Evolutionary conservation across 2,113 vertebrate genomes (phyloP), one percentile per base, ranked within the genome.

Genomic region (Gymnogyps californianus): DNA sequence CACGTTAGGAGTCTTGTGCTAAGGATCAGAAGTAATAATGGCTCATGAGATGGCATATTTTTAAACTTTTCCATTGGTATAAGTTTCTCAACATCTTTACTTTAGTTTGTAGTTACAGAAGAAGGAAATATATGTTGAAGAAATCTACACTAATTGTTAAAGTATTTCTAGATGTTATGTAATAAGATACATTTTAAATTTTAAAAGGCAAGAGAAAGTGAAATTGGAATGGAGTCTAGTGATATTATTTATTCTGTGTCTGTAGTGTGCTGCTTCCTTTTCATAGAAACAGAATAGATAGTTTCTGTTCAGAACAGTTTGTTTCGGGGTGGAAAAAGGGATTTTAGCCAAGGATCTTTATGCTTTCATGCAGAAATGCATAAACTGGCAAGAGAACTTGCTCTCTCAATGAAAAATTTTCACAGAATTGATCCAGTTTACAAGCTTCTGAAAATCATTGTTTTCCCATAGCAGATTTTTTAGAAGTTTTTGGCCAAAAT

Each of bases 281-380:
- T 93, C 84, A 69, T 46, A 82, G 94, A 93, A 93, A 87, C 81
- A 82, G 87, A 85, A 64, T 83, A 93, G 86, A 71, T 89, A 47
- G 57, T 96, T 95, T 85, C 87, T 95, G 84, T 96, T 96, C 87
- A 79, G 96, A 95, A 96, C 96, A 96, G 95, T 96, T 94, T 96
- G 93, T 96, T 95, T 96, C 74, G 3, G 81, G 46, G 62, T 85
- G 62, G 78, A 51, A 91, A 81, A 95, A 91, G 49, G 94, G 70
- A 79, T 87, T 94, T 94, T 94, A 87, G 93, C 96, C 96, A 95
- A 95, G 58, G 66, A 91, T 94, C 87, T 95, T 79, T 76, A 67
- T 89, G 84, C 74, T 95, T 96, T 91, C 49, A 22, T 76, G 87
- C 54, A 87, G 74, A 95, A 94, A 96, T 89, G 65, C 84, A 57